Percentiles rank a stretch among this genome's conserved stretches.
phyloP scores from a whole-genome alignment of 2,113 vertebrate species.

The Hystrix cristata region DNA sequence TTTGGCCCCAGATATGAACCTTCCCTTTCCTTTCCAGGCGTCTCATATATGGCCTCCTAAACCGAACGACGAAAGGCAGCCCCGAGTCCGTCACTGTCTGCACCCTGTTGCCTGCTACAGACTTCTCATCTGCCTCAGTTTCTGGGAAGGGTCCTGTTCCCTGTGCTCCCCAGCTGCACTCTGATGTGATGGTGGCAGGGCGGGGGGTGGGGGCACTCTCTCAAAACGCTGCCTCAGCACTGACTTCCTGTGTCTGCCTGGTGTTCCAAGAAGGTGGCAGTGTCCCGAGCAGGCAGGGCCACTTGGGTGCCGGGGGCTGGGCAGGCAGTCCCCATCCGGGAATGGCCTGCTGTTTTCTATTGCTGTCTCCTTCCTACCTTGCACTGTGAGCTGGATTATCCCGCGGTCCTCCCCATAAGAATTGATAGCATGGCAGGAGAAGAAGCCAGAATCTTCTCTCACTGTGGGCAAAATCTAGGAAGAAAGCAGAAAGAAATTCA shows the following conservation, averaged over 20 bases:
- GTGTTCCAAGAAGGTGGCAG: neutral
- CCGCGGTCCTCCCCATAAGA: conserved; percentile 98
- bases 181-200: neutral
- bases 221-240: neutral
- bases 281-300: neutral
- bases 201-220: too few relatives aligned
- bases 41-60: neutral
- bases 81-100: rapidly evolving
- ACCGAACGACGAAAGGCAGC: neutral
- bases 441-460: conserved; percentile 98
- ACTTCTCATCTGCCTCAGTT: neutral
- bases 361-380: conserved; percentile 91
- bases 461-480: conserved; percentile 97
- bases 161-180: neutral
- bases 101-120: rapidly evolving
- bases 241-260: neutral
- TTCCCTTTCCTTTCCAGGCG: rapidly evolving
- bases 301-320: conserved; percentile 31
- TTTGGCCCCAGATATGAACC: neutral
- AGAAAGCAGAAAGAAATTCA: conserved; percentile 81
- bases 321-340: conserved; percentile 61
- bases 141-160: neutral
- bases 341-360: conserved; percentile 56
- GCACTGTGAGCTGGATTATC: conserved; percentile 99
- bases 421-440: conserved; percentile 99